These are phyloP conservation scores for Clitarchus hookeri DNA, from an alignment of 2,888 invertebrate genomes.

Conservation along the genomic window DNA sequence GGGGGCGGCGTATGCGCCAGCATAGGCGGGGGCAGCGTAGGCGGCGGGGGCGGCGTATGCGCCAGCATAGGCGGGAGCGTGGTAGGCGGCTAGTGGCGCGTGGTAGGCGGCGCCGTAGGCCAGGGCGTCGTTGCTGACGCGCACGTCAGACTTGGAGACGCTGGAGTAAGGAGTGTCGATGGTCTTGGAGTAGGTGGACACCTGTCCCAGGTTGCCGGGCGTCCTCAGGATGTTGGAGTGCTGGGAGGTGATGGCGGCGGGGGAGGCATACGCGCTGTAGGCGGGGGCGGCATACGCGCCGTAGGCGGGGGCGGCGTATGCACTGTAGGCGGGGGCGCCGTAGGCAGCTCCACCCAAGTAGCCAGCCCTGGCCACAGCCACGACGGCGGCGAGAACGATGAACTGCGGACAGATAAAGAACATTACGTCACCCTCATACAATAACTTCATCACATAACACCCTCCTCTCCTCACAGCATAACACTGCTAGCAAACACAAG, in stretches of 20 bases:
- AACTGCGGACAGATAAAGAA: constrained; percentile 31
- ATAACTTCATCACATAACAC: background rate
- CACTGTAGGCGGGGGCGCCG: constrained; percentile 51
- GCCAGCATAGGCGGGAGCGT: constrained; percentile 31
- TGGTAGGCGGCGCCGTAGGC: constrained; percentile 47
- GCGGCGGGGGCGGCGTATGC: constrained; percentile 45
- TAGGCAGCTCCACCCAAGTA: constrained; percentile 48
- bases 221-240: constrained; percentile 49
- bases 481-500: too few species aligned
- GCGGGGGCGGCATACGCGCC: constrained; percentile 42
- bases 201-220: constrained; percentile 14
- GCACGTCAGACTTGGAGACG: constrained; percentile 14
- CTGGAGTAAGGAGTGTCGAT: constrained; percentile 1
- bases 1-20: constrained; percentile 45
- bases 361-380: constrained; percentile 48
- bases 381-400: constrained; percentile 40
- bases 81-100: constrained; percentile 40
- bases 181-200: constrained; percentile 14
- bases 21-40: constrained; percentile 33
- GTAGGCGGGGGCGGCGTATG: constrained; percentile 55
- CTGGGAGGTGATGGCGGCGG: constrained; percentile 59
- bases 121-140: constrained; percentile 54
- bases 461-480: too few species aligned
- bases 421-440: background rate
- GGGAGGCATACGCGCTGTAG: constrained; percentile 18